Evolutionary conservation across 92 coral and sea anemone species (phyloP).

Genomic region (Scolanthus callimorphus): DNA sequence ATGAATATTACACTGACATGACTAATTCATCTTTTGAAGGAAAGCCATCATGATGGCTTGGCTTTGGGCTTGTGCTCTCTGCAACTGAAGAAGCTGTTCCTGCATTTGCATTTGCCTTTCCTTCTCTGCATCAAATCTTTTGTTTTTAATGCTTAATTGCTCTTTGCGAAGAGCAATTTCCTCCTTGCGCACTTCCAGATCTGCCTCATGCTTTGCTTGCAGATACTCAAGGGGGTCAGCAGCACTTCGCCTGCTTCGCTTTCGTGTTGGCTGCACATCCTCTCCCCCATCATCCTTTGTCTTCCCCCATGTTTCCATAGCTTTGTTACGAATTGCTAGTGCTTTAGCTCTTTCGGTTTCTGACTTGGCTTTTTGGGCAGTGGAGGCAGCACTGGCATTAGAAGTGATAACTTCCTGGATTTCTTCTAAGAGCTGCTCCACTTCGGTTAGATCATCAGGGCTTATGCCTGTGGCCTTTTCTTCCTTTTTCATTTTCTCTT

Average conservation of each 20-base stretch:
- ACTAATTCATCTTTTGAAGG: too few relatives aligned
- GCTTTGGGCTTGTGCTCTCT: too few relatives aligned
- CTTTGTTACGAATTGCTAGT: conserved; percentile 35
- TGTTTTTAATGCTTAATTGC: conserved; percentile 27
- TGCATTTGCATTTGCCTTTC: conserved; percentile 26
- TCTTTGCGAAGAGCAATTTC: conserved; percentile 36
- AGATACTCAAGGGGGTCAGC: conserved; percentile 40
- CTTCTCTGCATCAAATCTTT: conserved; percentile 21
- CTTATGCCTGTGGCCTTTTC: too few relatives aligned
- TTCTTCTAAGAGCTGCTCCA: too few relatives aligned
- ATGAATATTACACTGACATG: too few relatives aligned
- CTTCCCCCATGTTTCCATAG: conserved; percentile 54
- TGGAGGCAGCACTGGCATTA: conserved; percentile 9
- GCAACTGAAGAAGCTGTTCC: too few relatives aligned
- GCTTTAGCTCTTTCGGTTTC: conserved; percentile 38
- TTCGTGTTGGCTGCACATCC: conserved; percentile 11
- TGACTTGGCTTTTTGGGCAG: conserved; percentile 22
- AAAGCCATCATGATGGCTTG: too few relatives aligned
- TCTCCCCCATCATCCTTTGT: conserved; percentile 34
- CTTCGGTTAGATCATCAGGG: too few relatives aligned
- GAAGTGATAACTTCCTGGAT: conserved; percentile 24
- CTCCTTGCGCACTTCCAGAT: conserved; percentile 45
- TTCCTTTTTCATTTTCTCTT: too few relatives aligned
- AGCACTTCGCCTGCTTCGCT: conserved; percentile 34
- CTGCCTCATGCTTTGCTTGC: conserved; percentile 33